A percentile compares a stretch with the other conserved stretches of the same genome.
phyloP scores from a whole-genome alignment of 2,797 vertebrate genomes.

The Silurus lanzhouensis region DNA sequence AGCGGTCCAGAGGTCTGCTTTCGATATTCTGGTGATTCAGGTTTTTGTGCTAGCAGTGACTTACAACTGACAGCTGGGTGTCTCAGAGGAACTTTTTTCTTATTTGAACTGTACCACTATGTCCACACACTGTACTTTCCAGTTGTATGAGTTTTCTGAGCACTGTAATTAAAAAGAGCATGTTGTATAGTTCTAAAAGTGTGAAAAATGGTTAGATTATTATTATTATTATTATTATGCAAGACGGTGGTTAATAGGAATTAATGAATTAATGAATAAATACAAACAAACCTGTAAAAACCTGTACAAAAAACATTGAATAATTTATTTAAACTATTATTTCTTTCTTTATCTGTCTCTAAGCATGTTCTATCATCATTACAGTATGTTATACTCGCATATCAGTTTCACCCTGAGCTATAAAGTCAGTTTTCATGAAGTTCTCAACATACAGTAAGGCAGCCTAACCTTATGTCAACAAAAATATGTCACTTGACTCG shows the following conservation, averaged over 20 bases:
- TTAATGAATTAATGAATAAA: neutral
- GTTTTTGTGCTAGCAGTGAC: neutral
- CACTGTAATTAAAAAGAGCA: neutral
- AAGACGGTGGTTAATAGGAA: neutral
- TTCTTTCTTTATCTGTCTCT: too few relatives aligned
- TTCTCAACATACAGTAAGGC: neutral
- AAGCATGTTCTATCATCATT: neutral
- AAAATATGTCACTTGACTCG: constrained; percentile 4
- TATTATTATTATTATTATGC: neutral
- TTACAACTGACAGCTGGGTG: neutral
- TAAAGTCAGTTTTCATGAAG: neutral
- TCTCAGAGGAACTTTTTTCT: constrained; percentile 10
- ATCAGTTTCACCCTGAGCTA: neutral
- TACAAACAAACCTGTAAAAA: too few relatives aligned
- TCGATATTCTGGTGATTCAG: neutral
- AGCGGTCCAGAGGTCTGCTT: neutral
- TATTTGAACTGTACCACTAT: neutral
- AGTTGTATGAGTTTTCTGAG: neutral
- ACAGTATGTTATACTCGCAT: neutral
- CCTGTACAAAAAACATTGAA: neutral
- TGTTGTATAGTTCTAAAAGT: neutral
- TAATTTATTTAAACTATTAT: neutral
- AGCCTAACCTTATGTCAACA: constrained; percentile 15
- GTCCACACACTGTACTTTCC: neutral
- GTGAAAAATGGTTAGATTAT: neutral